Evolutionary conservation across 2,797 vertebrate genomes (phyloP), one percentile per base, ranked within the genome.

Genomic region (Enteromius radiatus): DNA sequence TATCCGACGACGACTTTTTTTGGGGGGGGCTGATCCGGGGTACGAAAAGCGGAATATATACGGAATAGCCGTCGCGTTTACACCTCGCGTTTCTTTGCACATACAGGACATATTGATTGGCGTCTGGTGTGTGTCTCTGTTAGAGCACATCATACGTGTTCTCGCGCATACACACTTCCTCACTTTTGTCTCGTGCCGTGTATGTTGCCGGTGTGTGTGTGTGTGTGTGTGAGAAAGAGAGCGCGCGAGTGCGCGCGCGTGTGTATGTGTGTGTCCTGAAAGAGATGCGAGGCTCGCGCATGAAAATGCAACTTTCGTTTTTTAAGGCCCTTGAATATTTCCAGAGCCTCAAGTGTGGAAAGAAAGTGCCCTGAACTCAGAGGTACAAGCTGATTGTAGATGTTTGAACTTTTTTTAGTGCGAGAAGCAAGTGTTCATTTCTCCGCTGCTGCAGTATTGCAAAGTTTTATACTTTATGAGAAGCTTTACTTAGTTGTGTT

Each of bases 171-270:
- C 89, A 88, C 88, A 87, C 91, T 85, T 88, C 83, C 87, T 77
- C 86, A 92, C 90, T 93, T 92, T 89, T 89, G 89, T 86, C 86
- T 90, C 71, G 92, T 90, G 92, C 91, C 92, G 92, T 92, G 92
- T 93, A 92, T 92, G 86, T 81, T 82, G 87, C 91, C 88, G 86
- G 91, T 86, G 88, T 88, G 77, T 90, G 91, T 87, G 89, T 87
- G 92, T 83, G 88, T 84, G 78, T n/a, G 84, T 31, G 61, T 17
- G 59, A 85, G 84, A 84, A 81, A 80, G 84, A 82, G 36, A 26
- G 92, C 85, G 90, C 77, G 86, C 80, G 88, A 80, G 88, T 77
- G 78, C 0, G 83, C 23, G 45, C 52, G 49, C 84, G 84, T 84
- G 79, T 81, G 84, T 80, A 21, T 0, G 87, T 77, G 85, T 23